phyloP scores from a whole-genome alignment of 2,888 invertebrate species.

The Drosophila mimica region DNA sequence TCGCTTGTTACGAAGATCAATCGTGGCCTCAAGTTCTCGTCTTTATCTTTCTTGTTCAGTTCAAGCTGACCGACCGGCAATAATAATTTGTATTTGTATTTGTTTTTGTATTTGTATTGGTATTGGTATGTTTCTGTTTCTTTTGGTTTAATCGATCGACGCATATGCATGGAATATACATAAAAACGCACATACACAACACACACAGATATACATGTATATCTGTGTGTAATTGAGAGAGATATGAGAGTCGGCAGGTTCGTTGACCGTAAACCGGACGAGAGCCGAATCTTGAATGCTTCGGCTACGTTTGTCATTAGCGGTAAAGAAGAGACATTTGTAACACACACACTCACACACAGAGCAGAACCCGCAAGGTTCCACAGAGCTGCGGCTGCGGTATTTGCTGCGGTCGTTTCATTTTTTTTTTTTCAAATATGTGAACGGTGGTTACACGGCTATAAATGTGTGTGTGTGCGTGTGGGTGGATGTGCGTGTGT shows the following conservation, averaged over 20 bases:
- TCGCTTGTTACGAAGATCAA: conserved; percentile 29
- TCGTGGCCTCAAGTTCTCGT: conserved; percentile 35
- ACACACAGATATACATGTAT: background rate
- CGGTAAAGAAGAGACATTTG: conserved; percentile 64
- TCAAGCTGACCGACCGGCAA: conserved; percentile 41
- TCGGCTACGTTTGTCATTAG: conserved; percentile 70
- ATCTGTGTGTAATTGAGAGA: conserved; percentile 18
- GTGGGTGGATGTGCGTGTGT: background rate
- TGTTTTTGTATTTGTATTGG: conserved; percentile 58
- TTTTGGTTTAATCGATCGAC: conserved; percentile 74
- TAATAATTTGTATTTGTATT: conserved; percentile 68
- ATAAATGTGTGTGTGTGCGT: conserved; percentile 3
- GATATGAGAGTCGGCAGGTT: conserved; percentile 58
- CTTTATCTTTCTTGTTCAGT: conserved; percentile 13
- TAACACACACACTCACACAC: conserved; percentile 28
- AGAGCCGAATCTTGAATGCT: conserved; percentile 65
- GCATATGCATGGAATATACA: conserved; percentile 58
- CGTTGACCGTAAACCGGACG: conserved; percentile 80
- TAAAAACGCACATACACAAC: background rate
- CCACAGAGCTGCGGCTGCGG: conserved; percentile 5
- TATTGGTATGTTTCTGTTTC: conserved; percentile 39
- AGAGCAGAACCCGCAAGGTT: conserved; percentile 36
- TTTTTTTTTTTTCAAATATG: conserved; percentile 27
- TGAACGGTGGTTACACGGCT: conserved; percentile 4
- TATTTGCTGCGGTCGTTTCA: conserved; percentile 23